These are phyloP conservation scores for Seira musarum DNA, from an alignment of 2,888 invertebrate genomes.

Conservation along the genomic window DNA sequence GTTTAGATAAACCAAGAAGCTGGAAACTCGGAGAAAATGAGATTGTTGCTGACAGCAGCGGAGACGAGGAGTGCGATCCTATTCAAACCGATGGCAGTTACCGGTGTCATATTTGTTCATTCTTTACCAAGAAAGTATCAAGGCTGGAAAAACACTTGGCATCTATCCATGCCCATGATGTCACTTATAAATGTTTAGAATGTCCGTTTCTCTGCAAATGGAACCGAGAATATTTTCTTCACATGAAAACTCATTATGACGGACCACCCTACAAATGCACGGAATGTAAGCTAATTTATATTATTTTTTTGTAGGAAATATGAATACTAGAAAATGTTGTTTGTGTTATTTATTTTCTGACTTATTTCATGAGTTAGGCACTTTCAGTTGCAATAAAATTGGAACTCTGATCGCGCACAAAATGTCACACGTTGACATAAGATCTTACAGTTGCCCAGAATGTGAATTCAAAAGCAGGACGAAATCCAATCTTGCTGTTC, in stretches of 20 bases:
- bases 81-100: slow-evolving; percentile 65
- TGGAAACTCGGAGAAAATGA: slow-evolving; percentile 60
- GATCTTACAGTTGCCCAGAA: slow-evolving; percentile 74
- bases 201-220: slow-evolving; percentile 79
- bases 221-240: slow-evolving; percentile 77
- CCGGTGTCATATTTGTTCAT: slow-evolving; percentile 75
- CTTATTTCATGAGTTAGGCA: slow-evolving; percentile 70
- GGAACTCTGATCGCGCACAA: slow-evolving; percentile 77
- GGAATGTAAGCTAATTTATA: slow-evolving; percentile 73
- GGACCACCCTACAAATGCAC: slow-evolving; percentile 80
- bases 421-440: slow-evolving; percentile 75
- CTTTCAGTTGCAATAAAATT: slow-evolving; percentile 74
- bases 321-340: background rate
- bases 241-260: slow-evolving; percentile 77
- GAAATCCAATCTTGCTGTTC: slow-evolving; percentile 77
- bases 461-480: slow-evolving; percentile 77
- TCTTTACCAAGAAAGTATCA: slow-evolving; percentile 74
- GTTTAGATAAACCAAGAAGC: slow-evolving; percentile 61
- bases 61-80: slow-evolving; percentile 69
- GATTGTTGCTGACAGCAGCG: slow-evolving; percentile 65
- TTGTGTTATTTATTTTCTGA: background rate
- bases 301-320: background rate
- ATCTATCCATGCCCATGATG: slow-evolving; percentile 76
- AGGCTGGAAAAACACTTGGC: slow-evolving; percentile 76
- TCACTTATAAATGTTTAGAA: slow-evolving; percentile 77